Percentiles rank a stretch among this genome's conserved stretches.
Conservation (phyloP, 53 echinoderm and acorn worm genomes). For the Stichopus horrens region DNA sequence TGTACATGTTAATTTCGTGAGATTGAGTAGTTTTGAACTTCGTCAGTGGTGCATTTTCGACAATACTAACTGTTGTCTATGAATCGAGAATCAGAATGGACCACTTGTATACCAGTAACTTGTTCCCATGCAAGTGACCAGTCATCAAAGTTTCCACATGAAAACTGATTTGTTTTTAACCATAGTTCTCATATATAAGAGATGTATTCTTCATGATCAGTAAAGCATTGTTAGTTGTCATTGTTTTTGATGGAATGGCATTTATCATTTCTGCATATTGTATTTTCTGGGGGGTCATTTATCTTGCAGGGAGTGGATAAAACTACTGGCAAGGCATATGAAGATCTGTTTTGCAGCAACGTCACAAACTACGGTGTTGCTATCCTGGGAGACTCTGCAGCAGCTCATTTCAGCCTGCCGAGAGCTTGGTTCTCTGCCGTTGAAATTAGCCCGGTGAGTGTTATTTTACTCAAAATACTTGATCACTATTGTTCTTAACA, state of each 20-base stretch:
- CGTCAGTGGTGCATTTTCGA: too few species aligned
- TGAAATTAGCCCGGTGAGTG: conserved; percentile 61
- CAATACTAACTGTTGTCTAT: too few species aligned
- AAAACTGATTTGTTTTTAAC: background rate
- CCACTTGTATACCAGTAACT: too few species aligned
- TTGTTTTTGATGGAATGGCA: too few species aligned
- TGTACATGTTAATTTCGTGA: too few species aligned
- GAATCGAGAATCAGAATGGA: too few species aligned
- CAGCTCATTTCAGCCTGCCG: conserved; percentile 77
- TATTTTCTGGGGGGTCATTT: background rate
- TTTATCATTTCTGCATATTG: background rate
- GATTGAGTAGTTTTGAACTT: too few species aligned
- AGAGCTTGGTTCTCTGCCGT: conserved; percentile 73
- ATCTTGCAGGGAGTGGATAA: conserved; percentile 63
- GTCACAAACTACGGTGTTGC: conserved; percentile 54
- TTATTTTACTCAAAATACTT: too few species aligned
- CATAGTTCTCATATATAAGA: background rate
- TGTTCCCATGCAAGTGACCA: too few species aligned
- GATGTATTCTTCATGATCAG: background rate
- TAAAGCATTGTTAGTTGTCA: background rate
- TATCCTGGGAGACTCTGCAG: conserved; percentile 73
- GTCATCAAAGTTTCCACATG: background rate
- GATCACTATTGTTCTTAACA: too few species aligned
- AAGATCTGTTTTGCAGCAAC: conserved; percentile 57
- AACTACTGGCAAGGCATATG: conserved; percentile 48